Percentiles rank a stretch among this genome's conserved stretches.
These are phyloP conservation scores for Drosophila suboccidentalis DNA, from an alignment of 2,888 invertebrate genomes.

Conservation along the genomic window DNA sequence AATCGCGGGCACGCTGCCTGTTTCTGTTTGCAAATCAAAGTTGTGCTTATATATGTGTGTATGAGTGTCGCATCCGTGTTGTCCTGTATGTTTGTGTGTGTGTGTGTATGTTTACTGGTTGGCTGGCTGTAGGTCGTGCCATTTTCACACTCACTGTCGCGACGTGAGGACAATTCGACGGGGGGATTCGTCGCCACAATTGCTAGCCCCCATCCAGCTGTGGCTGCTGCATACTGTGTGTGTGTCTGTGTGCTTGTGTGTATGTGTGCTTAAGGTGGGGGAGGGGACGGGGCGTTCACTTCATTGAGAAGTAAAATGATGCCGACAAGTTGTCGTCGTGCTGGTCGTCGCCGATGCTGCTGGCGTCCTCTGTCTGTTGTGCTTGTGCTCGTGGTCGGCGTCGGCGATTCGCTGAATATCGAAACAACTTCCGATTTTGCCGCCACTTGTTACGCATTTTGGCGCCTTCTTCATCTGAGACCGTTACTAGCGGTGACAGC, in stretches of 20 bases:
- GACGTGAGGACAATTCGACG: conserved; percentile 54
- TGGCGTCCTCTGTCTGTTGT: conserved; percentile 46
- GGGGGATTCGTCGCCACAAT: conserved; percentile 69
- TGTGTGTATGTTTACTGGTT: conserved; percentile 7
- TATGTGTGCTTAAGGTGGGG: neutral
- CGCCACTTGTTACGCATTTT: conserved; percentile 83
- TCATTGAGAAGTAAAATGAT: conserved; percentile 69
- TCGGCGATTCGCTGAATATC: conserved; percentile 51
- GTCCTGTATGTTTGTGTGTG: conserved; percentile 42
- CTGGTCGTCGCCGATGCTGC: conserved; percentile 45
- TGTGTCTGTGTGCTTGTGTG: conserved; percentile 19
- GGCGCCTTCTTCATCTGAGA: conserved; percentile 64
- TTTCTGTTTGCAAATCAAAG: conserved; percentile 69
- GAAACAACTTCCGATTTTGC: conserved; percentile 69
- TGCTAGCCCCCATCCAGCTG: conserved; percentile 57
- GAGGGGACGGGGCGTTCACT: conserved; percentile 28
- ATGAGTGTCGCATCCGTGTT: conserved; percentile 48
- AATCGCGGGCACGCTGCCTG: conserved; percentile 54
- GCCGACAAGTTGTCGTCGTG: conserved; percentile 78
- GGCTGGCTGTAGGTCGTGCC: conserved; percentile 63
- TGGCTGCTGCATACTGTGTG: conserved; percentile 38
- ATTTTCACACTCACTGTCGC: conserved; percentile 66
- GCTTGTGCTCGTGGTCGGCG: conserved; percentile 28
- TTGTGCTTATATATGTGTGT: conserved; percentile 40
- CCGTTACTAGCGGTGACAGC: conserved; percentile 16